Evolutionary conservation across 2,797 vertebrate species (phyloP), one percentile per base, ranked within the genome.

Genomic region (Poeciliopsis presidionis): DNA sequence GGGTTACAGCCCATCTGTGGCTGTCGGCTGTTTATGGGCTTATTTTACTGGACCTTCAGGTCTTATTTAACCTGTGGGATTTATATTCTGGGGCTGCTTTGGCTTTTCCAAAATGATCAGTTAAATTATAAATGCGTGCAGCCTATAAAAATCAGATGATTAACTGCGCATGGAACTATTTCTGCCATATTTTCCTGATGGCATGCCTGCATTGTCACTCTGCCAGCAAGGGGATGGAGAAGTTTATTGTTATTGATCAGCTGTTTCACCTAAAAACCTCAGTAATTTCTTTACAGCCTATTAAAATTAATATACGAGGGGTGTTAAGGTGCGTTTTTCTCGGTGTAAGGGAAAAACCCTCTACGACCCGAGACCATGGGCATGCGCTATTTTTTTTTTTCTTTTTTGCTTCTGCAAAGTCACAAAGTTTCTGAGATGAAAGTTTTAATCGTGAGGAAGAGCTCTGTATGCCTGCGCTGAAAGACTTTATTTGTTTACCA

Each of bases 31-130:
- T 91, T 88, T 92, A 91, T 93, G 72, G 84, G 76, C 8, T 76
- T 63, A 20, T 89, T 94, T 91, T 89, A 93, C 84, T 84, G 84
- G 86, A 83, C 86, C 80, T 87, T 72, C 4, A 82, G 84, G 85
- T 84, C 88, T 85, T 85, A 78, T 92, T 89, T 88, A 92, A 90
- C 81, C 79, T 85, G 84, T 85, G 80, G 91, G 73, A 88, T 88
- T 91, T 75, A 75, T 55, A 74, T 83, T 75, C 41, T 78, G 75
- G 76, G 28, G 72, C 81, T 81, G 76, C 76, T 82, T 39, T 41
- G 70, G 20, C 51, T 71, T 84, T 85, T 74, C 36, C 49, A 86
- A n/a, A 74, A 28, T 84, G 70, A 89, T 90, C 84, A 85, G 77
- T 84, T 57, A 36, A 84, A 87, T 86, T 89, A 88, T 77, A 75